These are phyloP conservation scores for Imbricaverruca yamaguchii DNA, from an alignment of 2,888 invertebrate species.

Conservation along the genomic window DNA sequence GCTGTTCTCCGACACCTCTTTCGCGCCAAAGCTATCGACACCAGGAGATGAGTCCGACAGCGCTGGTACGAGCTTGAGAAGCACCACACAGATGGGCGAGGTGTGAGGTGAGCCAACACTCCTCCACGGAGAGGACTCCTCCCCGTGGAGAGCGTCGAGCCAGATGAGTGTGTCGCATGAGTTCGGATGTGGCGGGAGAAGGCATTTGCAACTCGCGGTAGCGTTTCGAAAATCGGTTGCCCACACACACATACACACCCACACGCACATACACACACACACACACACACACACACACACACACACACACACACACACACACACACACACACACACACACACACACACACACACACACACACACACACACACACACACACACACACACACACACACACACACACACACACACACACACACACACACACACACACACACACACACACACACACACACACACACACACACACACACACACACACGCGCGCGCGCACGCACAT, in stretches of 20 bases:
- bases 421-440: constrained; percentile 21
- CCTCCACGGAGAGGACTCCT: too few species aligned
- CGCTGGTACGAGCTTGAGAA: too few species aligned
- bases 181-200: too few species aligned
- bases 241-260: constrained; percentile 1
- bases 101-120: too few species aligned
- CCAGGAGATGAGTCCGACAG: too few species aligned
- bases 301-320: constrained; percentile 22
- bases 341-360: constrained; percentile 23
- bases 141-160: too few species aligned
- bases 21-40: too few species aligned
- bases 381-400: not conserved
- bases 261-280: constrained; percentile 22
- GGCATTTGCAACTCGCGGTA: too few species aligned
- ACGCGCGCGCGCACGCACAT: not conserved
- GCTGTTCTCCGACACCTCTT: too few species aligned
- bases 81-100: too few species aligned
- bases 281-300: constrained; percentile 23
- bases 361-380: constrained; percentile 6
- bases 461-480: constrained; percentile 23
- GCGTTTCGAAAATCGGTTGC: too few species aligned
- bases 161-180: too few species aligned
- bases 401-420: not conserved
- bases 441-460: constrained; percentile 18
- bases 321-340: constrained; percentile 23